phyloP scores from a whole-genome alignment of 2,888 invertebrate genomes.

The Plemyria rubiginata region DNA sequence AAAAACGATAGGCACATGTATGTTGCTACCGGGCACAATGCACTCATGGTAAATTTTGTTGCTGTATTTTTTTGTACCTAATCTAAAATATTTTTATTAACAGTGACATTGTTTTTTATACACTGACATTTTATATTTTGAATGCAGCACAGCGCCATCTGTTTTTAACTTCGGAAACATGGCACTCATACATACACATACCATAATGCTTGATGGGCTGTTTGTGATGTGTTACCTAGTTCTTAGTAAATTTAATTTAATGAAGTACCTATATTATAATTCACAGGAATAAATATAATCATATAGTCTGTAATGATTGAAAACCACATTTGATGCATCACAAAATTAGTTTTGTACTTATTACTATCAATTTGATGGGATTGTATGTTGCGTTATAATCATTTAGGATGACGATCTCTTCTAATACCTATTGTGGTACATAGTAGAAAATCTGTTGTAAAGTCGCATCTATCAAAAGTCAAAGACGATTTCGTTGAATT shows the following conservation, averaged over 20 bases:
- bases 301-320: neutral
- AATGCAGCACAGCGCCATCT: neutral
- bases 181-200: neutral
- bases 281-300: neutral
- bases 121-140: neutral
- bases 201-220: neutral
- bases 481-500: neutral
- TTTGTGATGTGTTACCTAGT: neutral
- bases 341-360: neutral
- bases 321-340: neutral
- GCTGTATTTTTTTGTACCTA: neutral
- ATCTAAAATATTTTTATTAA: neutral
- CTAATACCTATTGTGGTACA: too few relatives aligned
- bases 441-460: neutral
- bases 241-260: neutral
- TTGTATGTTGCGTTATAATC: too few relatives aligned
- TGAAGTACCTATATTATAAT: neutral
- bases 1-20: too few relatives aligned
- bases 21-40: neutral
- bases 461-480: neutral
- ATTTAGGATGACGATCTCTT: too few relatives aligned
- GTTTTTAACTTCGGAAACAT: neutral
- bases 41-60: neutral
- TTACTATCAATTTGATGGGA: too few relatives aligned
- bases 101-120: neutral